These are phyloP conservation scores for Listronotus bonariensis DNA, from an alignment of 1,140 invertebrate species.

Conservation along the genomic window DNA sequence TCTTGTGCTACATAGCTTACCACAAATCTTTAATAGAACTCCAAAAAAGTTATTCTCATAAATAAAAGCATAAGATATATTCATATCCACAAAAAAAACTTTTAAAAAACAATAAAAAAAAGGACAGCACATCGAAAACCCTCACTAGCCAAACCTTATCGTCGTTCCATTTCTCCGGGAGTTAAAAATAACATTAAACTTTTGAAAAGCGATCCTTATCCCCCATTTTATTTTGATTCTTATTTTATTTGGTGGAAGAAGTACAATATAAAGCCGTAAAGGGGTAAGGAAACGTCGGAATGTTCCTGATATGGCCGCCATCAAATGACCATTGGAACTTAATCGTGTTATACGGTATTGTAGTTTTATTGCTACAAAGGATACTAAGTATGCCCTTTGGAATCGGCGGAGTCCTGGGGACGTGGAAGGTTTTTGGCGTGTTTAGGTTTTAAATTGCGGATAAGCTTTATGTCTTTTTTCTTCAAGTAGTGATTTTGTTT, in stretches of 20 bases:
- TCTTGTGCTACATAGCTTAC: too few relatives aligned
- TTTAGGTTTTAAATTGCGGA: slow-evolving; percentile 4
- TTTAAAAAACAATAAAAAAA: not conserved
- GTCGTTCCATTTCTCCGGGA: slow-evolving; percentile 17
- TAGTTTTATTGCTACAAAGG: slow-evolving; percentile 34
- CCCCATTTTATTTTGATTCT: slow-evolving; percentile 45
- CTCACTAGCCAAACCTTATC: slow-evolving; percentile 11
- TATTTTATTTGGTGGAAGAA: slow-evolving; percentile 47
- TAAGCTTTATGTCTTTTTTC: not conserved
- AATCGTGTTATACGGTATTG: slow-evolving; percentile 38
- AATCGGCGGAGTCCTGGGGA: slow-evolving; percentile 9
- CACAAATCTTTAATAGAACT: too few relatives aligned
- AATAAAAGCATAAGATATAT: too few relatives aligned
- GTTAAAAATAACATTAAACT: slow-evolving; percentile 39
- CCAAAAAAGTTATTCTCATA: too few relatives aligned
- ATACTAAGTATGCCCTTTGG: slow-evolving; percentile 27
- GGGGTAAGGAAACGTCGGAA: slow-evolving; percentile 33
- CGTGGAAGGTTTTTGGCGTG: slow-evolving; percentile 11
- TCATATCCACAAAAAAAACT: too few relatives aligned
- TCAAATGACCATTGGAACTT: slow-evolving; percentile 35
- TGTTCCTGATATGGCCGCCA: slow-evolving; percentile 37
- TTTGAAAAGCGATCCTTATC: slow-evolving; percentile 39
- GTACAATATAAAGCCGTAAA: slow-evolving; percentile 35
- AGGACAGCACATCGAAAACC: not conserved
- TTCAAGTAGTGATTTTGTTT: too few relatives aligned